Base-by-base conservation (phyloP, 1,140 invertebrate species). In the Sitodiplosis mosellana region DNA sequence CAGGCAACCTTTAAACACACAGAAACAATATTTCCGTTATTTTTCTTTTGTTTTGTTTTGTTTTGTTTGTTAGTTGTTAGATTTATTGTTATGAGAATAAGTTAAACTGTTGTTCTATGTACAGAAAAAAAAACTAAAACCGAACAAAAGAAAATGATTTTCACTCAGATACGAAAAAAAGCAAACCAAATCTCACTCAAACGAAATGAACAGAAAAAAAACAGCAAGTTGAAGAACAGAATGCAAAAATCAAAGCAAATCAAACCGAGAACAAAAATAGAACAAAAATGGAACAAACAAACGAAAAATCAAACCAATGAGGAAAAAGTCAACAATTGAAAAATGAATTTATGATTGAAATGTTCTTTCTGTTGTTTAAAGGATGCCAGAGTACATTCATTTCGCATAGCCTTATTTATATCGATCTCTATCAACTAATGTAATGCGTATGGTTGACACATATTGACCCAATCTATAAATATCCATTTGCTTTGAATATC, bases 281-380 rank as follows among this genome's bases (percentile, higher is more conserved):
- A 27, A 27, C 3, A 27, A 27, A 27, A 3, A 5, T 27, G 27
- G 27, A 27, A 27, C n/a, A n/a, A n/a, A n/a, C n/a, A 27, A 27
- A 27, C 27, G 27, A 27, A 27, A 12, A 45, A 15, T n/a, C 21
- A 45, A 38, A 17, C 17, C 5, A 3, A 38, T 38, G 17, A 38
- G 36, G 14, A 34, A 8, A 34, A 14, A 34, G 14, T 38, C 17
- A 2, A 38, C 17, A n/a, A 38, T 38, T 38, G 11, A 20, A 33
- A 33, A 45, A 27, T 41, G 11, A 48, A 27, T 62, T 62, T 64
- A 64, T 63, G 62, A 64, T 64, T 64, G 62, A 64, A 64, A 64
- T 64, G 62, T 61, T 64, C 61, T 64, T 64, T 64, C 62, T 64
- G 62, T 64, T 61, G 58, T 59, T 60, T 54, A 61, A 63, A 63